Percentiles rank a stretch among this genome's conserved stretches.
phyloP scores from a whole-genome alignment of 2,113 vertebrate genomes.

The Pterocles burchelli region DNA sequence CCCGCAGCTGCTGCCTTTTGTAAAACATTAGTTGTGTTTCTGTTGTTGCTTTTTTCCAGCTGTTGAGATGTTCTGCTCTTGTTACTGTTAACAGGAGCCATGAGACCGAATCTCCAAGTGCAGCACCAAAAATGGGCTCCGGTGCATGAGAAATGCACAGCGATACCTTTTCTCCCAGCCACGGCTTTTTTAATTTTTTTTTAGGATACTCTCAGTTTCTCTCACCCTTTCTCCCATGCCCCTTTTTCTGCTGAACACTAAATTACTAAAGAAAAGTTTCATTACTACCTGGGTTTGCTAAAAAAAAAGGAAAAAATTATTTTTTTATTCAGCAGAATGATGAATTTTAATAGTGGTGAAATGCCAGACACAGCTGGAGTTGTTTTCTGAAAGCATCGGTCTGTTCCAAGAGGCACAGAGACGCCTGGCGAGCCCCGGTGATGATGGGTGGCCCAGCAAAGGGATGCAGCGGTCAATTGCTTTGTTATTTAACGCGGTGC shows the following conservation, averaged over 20 bases:
- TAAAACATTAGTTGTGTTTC: neutral
- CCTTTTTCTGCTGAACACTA: neutral
- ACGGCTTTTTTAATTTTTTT: neutral
- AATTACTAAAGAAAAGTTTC: conserved; percentile 59
- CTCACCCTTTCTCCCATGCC: neutral
- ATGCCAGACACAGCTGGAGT: conserved; percentile 63
- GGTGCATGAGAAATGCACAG: neutral
- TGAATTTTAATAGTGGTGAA: conserved; percentile 64
- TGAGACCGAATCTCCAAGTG: neutral
- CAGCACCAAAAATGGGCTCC: neutral
- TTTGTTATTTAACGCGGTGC: conserved; percentile 35
- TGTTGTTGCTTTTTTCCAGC: neutral
- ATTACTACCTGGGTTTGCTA: conserved; percentile 32
- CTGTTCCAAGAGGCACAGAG: conserved; percentile 8
- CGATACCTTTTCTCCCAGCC: neutral
- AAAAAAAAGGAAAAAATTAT: neutral
- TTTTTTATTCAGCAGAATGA: conserved; percentile 40
- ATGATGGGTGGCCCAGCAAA: neutral
- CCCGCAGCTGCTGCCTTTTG: too few relatives aligned
- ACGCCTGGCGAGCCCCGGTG: neutral
- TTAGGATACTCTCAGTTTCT: conserved; percentile 8
- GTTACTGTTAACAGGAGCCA: neutral
- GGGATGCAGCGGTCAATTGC: conserved; percentile 30
- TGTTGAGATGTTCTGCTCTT: neutral
- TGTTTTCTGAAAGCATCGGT: conserved; percentile 13